A percentile compares a stretch with the other conserved stretches of the same genome.
phyloP scores from a whole-genome alignment of 2,113 vertebrate species.

The Paracyprichromis sp. region DNA sequence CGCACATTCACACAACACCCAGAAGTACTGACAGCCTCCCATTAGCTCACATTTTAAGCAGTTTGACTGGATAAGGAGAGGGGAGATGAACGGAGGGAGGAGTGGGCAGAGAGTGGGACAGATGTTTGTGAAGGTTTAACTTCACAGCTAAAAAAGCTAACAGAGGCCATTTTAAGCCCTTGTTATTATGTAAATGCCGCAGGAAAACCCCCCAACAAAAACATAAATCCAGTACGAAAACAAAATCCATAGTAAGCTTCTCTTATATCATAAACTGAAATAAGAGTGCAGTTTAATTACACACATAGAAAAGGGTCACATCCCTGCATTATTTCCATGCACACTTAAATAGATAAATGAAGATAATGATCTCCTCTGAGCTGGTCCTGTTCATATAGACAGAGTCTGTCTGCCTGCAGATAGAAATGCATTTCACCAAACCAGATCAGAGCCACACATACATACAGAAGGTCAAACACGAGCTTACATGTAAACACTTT shows the following conservation, averaged over 20 bases:
- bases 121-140: neutral
- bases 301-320: neutral
- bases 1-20: neutral
- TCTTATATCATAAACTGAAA: neutral
- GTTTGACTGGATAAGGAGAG: neutral
- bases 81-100: neutral
- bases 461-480: neutral
- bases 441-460: neutral
- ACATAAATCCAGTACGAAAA: neutral
- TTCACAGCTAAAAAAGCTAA: neutral
- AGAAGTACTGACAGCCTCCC: neutral
- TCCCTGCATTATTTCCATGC: neutral
- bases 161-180: neutral
- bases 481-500: neutral
- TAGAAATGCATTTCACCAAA: neutral
- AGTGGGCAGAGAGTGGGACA: neutral
- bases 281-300: neutral
- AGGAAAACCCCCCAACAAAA: fast-evolving
- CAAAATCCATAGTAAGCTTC: neutral
- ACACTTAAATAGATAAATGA: neutral
- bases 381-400: neutral
- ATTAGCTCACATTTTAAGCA: constrained; percentile 15
- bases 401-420: neutral
- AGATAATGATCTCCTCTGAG: neutral
- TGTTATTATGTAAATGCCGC: neutral